Conservation (phyloP, 2,113 vertebrate genomes). For the Syngnathoides biaculeatus region DNA sequence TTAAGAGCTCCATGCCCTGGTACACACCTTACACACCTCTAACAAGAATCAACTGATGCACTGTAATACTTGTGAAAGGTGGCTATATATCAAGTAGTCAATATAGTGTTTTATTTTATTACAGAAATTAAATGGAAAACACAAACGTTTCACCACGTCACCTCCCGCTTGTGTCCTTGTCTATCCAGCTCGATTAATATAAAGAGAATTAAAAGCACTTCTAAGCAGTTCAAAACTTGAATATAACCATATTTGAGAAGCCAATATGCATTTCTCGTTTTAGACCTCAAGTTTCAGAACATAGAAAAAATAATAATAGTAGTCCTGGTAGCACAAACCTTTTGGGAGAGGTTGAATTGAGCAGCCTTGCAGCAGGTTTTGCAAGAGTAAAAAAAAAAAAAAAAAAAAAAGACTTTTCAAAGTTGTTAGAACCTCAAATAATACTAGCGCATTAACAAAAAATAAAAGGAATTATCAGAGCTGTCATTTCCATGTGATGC, state of each 20-base stretch:
- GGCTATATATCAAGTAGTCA: neutral
- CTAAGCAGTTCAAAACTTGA: neutral
- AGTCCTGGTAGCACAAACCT: neutral
- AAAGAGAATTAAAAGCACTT: neutral
- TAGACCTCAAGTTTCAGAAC: neutral
- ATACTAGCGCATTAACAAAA: neutral
- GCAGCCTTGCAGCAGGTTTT: neutral
- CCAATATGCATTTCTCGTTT: neutral
- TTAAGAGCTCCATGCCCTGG: neutral
- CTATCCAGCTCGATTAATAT: neutral
- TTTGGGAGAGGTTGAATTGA: neutral
- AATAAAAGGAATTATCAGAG: neutral
- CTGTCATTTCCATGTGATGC: neutral
- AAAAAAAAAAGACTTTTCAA: constrained; percentile 43
- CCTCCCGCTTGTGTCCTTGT: neutral
- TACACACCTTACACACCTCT: neutral
- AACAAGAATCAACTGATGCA: neutral
- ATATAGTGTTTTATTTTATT: neutral
- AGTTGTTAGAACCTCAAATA: constrained; percentile 2
- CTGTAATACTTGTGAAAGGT: neutral
- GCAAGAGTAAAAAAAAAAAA: constrained; percentile 45
- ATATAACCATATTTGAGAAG: neutral
- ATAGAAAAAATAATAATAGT: constrained; percentile 9
- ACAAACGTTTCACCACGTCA: neutral
- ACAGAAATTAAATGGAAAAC: neutral